Conservation (phyloP, 2,797 vertebrate genomes). For the Bradypodion ventrale region DNA sequence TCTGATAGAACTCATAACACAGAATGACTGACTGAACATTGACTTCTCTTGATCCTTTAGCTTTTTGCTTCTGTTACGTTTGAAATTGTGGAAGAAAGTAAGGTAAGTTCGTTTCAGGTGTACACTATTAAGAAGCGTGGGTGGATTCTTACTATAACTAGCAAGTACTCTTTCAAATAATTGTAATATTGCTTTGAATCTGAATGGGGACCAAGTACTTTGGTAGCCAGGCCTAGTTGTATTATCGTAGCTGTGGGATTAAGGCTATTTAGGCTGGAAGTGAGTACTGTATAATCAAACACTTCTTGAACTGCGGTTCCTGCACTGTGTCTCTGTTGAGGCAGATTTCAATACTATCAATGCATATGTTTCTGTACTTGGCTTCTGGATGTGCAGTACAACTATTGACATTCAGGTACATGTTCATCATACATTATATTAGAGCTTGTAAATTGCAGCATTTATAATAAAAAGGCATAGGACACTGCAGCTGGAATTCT, state of each 20-base stretch:
- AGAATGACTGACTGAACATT: slow-evolving; percentile 22
- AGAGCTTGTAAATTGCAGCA: too few relatives aligned
- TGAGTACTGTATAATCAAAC: background rate
- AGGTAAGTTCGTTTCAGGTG: slow-evolving; percentile 77
- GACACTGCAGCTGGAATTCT: too few relatives aligned
- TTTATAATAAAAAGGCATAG: too few relatives aligned
- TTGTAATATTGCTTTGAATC: background rate
- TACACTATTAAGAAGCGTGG: background rate
- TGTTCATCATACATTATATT: too few relatives aligned
- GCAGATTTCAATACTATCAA: background rate
- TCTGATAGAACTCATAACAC: background rate
- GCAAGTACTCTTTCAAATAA: background rate
- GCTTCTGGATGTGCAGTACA: background rate
- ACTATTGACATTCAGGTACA: too few relatives aligned
- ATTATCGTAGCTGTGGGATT: background rate
- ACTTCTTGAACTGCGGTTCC: background rate
- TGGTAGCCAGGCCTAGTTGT: background rate
- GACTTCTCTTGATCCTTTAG: slow-evolving; percentile 72
- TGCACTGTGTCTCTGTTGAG: background rate
- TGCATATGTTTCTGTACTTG: background rate
- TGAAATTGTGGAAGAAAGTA: slow-evolving; percentile 86
- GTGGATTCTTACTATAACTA: background rate
- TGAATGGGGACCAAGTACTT: background rate
- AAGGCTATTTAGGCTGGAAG: background rate
- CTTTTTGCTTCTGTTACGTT: slow-evolving; percentile 90